These are phyloP conservation scores for Epinotia nisella DNA, from an alignment of 2,888 invertebrate genomes.

Conservation along the genomic window DNA sequence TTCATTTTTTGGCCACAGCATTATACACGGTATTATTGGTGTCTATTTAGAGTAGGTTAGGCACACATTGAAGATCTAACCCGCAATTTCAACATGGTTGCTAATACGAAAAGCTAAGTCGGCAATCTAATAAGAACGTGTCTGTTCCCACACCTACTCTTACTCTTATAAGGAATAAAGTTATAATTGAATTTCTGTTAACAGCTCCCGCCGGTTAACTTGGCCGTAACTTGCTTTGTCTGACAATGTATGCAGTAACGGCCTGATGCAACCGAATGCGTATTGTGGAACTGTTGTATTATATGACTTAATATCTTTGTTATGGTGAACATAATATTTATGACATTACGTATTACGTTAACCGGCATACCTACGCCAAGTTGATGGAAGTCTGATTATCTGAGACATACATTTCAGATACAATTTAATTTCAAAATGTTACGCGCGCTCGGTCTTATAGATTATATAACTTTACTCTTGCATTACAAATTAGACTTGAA, in stretches of 20 bases:
- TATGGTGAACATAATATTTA: constrained; percentile 11
- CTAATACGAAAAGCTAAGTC: neutral
- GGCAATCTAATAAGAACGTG: constrained; percentile 25
- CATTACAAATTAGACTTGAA: no score
- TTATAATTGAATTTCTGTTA: constrained; percentile 84
- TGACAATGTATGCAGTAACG: constrained; percentile 51
- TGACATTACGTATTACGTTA: neutral
- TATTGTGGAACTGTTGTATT: constrained; percentile 15
- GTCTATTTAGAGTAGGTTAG: neutral
- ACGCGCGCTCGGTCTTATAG: no score
- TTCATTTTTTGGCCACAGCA: neutral
- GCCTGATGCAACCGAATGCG: constrained; percentile 24
- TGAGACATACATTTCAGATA: no score
- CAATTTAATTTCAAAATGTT: no score
- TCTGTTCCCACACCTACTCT: constrained; percentile 54
- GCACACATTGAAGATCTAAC: neutral
- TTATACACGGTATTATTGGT: neutral
- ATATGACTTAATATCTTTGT: constrained; percentile 20
- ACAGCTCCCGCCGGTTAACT: constrained; percentile 78
- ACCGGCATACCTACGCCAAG: no score
- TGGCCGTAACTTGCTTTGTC: constrained; percentile 69
- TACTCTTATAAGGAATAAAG: constrained; percentile 69
- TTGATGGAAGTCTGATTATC: no score
- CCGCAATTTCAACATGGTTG: neutral
- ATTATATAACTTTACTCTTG: no score